These are phyloP conservation scores for Drosophila asahinai DNA, from an alignment of 1,140 invertebrate genomes.

Conservation along the genomic window DNA sequence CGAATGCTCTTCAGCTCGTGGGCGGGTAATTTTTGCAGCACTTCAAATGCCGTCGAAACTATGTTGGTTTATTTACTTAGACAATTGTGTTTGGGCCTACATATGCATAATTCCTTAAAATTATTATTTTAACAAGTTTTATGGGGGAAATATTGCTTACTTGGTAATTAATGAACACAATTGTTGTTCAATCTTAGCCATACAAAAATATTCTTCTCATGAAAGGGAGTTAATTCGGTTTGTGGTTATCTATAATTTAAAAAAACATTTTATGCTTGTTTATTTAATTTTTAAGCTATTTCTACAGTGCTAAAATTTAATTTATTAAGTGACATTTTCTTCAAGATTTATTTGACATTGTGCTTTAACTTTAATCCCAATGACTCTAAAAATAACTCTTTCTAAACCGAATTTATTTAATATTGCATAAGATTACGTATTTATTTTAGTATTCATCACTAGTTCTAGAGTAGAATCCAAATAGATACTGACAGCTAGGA, in stretches of 20 bases:
- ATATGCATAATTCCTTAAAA: conserved; percentile 4
- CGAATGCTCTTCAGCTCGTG: conserved; percentile 42
- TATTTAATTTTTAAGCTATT: too few relatives aligned
- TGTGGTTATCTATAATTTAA: neutral
- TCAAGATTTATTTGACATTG: too few relatives aligned
- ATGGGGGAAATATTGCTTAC: neutral
- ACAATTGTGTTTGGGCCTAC: conserved; percentile 10
- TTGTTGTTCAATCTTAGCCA: neutral
- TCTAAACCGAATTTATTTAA: too few relatives aligned
- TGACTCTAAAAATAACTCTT: too few relatives aligned
- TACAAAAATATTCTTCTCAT: neutral
- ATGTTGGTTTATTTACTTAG: conserved; percentile 21
- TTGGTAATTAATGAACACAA: neutral
- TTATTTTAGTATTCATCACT: neutral
- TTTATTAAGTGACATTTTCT: neutral
- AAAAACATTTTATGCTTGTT: too few relatives aligned
- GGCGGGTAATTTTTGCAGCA: conserved; percentile 38
- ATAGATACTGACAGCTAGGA: conserved; percentile 13
- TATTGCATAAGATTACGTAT: neutral
- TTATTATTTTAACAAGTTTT: conserved; percentile 7
- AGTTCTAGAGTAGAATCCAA: neutral
- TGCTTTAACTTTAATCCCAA: too few relatives aligned
- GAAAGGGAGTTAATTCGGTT: neutral
- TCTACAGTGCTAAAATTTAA: too few relatives aligned
- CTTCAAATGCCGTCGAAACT: conserved; percentile 21